These are phyloP conservation scores for Ciconia stormi DNA, from an alignment of 2,113 vertebrate species.

Conservation along the genomic window DNA sequence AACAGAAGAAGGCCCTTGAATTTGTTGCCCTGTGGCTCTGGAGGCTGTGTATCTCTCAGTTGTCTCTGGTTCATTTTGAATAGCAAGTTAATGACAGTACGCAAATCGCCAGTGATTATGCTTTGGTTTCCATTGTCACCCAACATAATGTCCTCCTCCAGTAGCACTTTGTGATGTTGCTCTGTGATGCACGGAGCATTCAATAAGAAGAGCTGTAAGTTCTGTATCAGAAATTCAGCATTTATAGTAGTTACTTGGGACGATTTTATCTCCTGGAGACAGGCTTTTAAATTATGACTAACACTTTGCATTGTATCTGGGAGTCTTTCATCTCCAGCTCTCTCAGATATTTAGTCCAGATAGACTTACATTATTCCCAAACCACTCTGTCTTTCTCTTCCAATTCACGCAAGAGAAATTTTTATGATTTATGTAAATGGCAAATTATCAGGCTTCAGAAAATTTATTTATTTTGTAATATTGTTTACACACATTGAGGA, in stretches of 20 bases:
- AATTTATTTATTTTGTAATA: not conserved
- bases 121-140: not conserved
- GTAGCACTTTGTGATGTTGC: not conserved
- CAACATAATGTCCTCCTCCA: not conserved
- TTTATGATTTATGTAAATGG: not conserved
- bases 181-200: not conserved
- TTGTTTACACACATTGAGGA: not conserved
- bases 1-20: not conserved
- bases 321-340: slow-evolving; percentile 3
- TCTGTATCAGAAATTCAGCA: not conserved
- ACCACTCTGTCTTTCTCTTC: not conserved
- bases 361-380: not conserved
- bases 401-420: not conserved
- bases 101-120: not conserved
- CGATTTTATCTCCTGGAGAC: slow-evolving; percentile 18
- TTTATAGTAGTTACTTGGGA: not conserved
- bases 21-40: not conserved
- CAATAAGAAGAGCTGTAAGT: not conserved
- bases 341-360: not conserved
- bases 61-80: not conserved
- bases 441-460: not conserved
- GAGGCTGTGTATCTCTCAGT: not conserved
- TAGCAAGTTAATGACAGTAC: not conserved
- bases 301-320: not conserved
- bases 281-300: slow-evolving; percentile 25